phyloP scores from a whole-genome alignment of 35 echinoderm and acorn worm genomes.

The Apostichopus japonicus region DNA sequence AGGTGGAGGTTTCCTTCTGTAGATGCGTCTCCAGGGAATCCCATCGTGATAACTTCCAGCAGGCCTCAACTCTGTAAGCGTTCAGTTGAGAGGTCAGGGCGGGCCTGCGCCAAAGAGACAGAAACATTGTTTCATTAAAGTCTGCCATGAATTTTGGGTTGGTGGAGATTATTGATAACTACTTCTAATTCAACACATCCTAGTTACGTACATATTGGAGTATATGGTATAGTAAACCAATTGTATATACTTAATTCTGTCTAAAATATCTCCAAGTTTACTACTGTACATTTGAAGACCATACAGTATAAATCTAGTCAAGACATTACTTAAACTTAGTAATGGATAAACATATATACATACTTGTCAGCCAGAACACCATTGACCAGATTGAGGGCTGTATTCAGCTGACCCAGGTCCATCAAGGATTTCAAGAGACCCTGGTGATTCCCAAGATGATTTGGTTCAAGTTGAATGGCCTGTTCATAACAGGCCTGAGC shows the following conservation, averaged over 20 bases:
- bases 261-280: too few species aligned
- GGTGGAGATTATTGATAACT: too few species aligned
- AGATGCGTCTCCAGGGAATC: constrained; percentile 83
- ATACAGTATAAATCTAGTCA: too few species aligned
- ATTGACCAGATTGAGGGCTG: constrained; percentile 85
- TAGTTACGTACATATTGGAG: too few species aligned
- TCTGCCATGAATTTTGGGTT: too few species aligned
- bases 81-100: constrained; percentile 84
- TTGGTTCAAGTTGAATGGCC: constrained; percentile 85
- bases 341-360: not conserved
- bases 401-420: constrained; percentile 89
- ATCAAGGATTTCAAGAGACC: constrained; percentile 80
- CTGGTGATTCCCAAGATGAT: constrained; percentile 75
- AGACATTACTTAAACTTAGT: not conserved
- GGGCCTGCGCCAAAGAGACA: constrained; percentile 51
- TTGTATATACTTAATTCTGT: too few species aligned
- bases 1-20: constrained; percentile 62
- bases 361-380: constrained; percentile 84
- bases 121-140: not conserved
- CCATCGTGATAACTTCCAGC: constrained; percentile 95
- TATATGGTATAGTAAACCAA: too few species aligned
- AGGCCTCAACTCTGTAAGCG: constrained; percentile 84
- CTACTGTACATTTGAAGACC: too few species aligned
- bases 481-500: constrained; percentile 91
- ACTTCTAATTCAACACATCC: too few species aligned